Conservation (phyloP, 2,888 invertebrate species). For the Pandemis corylana region DNA sequence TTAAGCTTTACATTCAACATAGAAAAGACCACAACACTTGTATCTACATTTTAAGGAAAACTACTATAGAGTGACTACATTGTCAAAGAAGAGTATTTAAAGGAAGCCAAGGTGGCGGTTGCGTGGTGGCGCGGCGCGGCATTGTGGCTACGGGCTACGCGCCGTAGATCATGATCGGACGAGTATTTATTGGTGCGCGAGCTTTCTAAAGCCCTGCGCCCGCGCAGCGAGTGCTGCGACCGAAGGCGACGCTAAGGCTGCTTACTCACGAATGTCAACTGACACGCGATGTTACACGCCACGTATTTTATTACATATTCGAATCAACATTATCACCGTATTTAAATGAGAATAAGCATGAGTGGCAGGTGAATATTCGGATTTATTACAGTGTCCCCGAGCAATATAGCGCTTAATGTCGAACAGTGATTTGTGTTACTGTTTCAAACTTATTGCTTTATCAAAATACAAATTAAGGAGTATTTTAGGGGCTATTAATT, state of each 20-base stretch:
- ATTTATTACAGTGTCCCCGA: slow-evolving; percentile 56
- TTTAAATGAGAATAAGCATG: slow-evolving; percentile 57
- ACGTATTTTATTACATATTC: slow-evolving; percentile 59
- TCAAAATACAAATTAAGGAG: background rate
- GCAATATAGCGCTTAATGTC: slow-evolving; percentile 19
- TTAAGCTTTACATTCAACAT: background rate
- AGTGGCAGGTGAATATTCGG: slow-evolving; percentile 59
- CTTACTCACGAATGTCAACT: slow-evolving; percentile 68
- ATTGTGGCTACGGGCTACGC: slow-evolving; percentile 80
- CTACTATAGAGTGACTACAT: background rate
- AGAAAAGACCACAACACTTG: background rate
- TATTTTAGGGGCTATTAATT: background rate
- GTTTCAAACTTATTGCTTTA: background rate
- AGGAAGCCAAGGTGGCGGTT: background rate
- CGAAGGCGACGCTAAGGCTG: slow-evolving; percentile 56
- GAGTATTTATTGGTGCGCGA: slow-evolving; percentile 79
- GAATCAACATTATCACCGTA: slow-evolving; percentile 53
- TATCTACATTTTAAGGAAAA: background rate
- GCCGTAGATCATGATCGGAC: slow-evolving; percentile 84
- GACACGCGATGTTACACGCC: slow-evolving; percentile 67
- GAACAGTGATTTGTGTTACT: slow-evolving; percentile 1
- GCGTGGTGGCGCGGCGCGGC: slow-evolving; percentile 43
- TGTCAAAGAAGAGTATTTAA: background rate
- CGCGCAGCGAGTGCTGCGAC: background rate
- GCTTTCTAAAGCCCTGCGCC: slow-evolving; percentile 72